phyloP scores from a whole-genome alignment of 37 sponge, comb jelly and placozoan species.

The Axinella damicornis region DNA sequence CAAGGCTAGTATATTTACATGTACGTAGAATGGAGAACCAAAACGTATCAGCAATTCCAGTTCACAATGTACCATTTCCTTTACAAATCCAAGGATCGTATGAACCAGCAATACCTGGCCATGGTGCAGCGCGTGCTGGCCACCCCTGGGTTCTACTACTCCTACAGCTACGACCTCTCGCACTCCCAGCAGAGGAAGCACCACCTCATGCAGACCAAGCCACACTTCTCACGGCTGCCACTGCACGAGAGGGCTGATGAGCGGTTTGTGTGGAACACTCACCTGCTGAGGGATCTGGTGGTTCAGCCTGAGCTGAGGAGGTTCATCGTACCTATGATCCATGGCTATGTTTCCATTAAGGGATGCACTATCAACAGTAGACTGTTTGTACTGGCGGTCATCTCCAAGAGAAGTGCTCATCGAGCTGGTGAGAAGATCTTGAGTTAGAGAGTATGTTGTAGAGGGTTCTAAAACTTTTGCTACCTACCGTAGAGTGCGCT shows the following conservation, averaged over 20 bases:
- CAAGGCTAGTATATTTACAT: no score
- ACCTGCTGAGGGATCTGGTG: conserved; percentile 72
- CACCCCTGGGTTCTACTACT: conserved; percentile 92
- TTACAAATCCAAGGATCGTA: no score
- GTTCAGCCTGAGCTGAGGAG: conserved; percentile 68
- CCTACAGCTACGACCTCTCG: conserved; percentile 84
- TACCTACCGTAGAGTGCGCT: no score
- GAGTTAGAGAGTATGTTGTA: no score
- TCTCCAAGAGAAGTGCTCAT: conserved; percentile 81
- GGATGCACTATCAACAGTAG: conserved; percentile 72
- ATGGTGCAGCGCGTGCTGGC: conserved; percentile 79
- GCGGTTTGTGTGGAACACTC: conserved; percentile 92
- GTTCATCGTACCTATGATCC: conserved; percentile 76
- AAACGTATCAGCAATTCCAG: no score
- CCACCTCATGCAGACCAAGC: conserved; percentile 27
- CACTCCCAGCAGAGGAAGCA: conserved; percentile 76
- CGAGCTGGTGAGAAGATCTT: conserved; percentile 65
- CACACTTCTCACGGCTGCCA: conserved; percentile 64
- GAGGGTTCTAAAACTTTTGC: not conserved
- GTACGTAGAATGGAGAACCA: no score
- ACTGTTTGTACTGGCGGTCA: conserved; percentile 66
- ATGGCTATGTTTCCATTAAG: conserved; percentile 86
- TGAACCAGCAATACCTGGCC: conserved; percentile 68
- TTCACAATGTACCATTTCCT: no score
- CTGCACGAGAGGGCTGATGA: conserved; percentile 88